These are phyloP conservation scores for Acrobasis suavella DNA, from an alignment of 2,888 invertebrate genomes.

Conservation along the genomic window DNA sequence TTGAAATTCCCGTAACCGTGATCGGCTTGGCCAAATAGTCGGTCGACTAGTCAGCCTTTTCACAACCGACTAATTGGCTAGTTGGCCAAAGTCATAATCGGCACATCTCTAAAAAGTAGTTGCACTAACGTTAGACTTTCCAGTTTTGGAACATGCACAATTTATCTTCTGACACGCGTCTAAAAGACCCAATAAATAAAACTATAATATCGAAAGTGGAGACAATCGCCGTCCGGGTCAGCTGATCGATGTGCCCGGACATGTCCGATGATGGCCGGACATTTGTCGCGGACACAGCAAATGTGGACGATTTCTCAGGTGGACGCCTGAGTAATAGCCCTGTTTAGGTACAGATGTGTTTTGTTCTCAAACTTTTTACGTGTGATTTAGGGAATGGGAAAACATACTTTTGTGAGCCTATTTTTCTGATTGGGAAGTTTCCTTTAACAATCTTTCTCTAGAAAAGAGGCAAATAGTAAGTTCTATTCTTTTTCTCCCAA, in stretches of 20 bases:
- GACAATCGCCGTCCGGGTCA: conserved; percentile 14
- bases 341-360: conserved; percentile 13
- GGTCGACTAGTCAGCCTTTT: too few species aligned
- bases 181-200: conserved; percentile 8
- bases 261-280: conserved; percentile 14
- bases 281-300: conserved; percentile 14
- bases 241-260: conserved; percentile 13
- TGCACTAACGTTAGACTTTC: too few species aligned
- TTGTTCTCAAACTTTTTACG: conserved; percentile 4
- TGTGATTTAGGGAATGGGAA: not conserved
- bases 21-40: too few species aligned
- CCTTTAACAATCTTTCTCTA: too few species aligned
- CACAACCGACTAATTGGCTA: too few species aligned
- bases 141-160: too few species aligned
- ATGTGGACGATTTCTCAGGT: conserved; percentile 14
- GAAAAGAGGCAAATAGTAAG: too few species aligned
- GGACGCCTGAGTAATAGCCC: conserved; percentile 1
- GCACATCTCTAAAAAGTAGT: too few species aligned
- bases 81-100: too few species aligned
- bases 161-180: not conserved
- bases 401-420: not conserved
- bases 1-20: too few species aligned
- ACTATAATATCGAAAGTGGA: conserved; percentile 13
- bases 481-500: not conserved
- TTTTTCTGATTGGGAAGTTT: not conserved